Percentiles rank a stretch among this genome's conserved stretches.
Evolutionary conservation across 2,113 vertebrate genomes (phyloP).

Genomic region (Anthoscopus minutus): DNA sequence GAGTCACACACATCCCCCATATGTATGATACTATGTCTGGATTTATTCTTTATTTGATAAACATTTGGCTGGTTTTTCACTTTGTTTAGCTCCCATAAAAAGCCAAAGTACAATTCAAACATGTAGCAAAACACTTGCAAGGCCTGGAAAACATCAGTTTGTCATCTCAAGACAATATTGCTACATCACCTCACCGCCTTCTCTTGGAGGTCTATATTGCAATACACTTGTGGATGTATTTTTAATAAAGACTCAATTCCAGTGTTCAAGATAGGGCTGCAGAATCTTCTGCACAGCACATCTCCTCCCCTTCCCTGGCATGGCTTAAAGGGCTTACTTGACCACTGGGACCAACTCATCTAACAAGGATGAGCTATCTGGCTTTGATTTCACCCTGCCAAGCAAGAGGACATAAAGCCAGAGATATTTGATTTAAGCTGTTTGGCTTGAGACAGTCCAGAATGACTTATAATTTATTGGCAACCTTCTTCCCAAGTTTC

Average conservation of each 20-base stretch:
- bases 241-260: not conserved
- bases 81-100: not conserved
- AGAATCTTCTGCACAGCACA: not conserved
- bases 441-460: not conserved
- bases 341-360: not conserved
- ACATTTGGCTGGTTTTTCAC: not conserved
- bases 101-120: not conserved
- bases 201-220: not conserved
- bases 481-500: not conserved
- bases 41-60: not conserved
- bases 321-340: not conserved
- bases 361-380: not conserved
- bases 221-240: not conserved
- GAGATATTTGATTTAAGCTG: not conserved
- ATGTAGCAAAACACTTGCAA: not conserved
- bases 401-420: not conserved
- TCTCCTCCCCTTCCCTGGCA: not conserved
- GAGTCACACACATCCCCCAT: rapidly evolving
- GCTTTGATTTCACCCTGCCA: not conserved
- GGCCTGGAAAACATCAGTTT: not conserved
- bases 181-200: not conserved
- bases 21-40: not conserved
- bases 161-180: not conserved
- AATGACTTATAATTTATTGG: not conserved
- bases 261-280: not conserved